Evolutionary conservation across 2,113 vertebrate species (phyloP).

Genomic region (Phycodurus eques): DNA sequence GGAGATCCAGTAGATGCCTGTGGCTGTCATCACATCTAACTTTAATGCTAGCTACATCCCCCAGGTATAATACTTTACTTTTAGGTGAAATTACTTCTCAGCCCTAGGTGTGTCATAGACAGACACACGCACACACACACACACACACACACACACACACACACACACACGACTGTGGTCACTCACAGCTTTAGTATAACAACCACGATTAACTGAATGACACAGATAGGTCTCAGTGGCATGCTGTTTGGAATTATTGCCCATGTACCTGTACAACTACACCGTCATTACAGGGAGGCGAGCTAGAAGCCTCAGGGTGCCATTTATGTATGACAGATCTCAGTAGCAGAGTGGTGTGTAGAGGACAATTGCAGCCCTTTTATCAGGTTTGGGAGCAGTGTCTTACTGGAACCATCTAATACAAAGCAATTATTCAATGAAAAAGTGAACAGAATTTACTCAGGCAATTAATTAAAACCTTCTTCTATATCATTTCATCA

Average conservation of each 20-base stretch:
- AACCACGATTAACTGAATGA: constrained; percentile 53
- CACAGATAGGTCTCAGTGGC: constrained; percentile 37
- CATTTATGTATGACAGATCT: constrained; percentile 33
- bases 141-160: constrained; percentile 23
- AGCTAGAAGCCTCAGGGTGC: constrained; percentile 13
- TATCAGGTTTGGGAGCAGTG: constrained; percentile 37
- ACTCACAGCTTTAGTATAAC: constrained; percentile 38
- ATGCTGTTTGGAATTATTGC: constrained; percentile 30
- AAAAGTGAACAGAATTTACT: constrained; percentile 37
- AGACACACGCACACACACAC: too few species aligned
- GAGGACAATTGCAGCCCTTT: constrained; percentile 23
- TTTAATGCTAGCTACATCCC: constrained; percentile 59
- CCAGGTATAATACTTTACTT: constrained; percentile 61
- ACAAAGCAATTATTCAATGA: constrained; percentile 43
- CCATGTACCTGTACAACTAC: constrained; percentile 39
- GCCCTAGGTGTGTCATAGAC: constrained; percentile 41
- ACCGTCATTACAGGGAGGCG: constrained; percentile 21
- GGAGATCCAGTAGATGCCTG: constrained; percentile 58
- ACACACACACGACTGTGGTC: constrained; percentile 46
- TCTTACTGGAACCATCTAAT: constrained; percentile 41
- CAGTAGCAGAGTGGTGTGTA: constrained; percentile 8
- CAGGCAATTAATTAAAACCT: constrained; percentile 63
- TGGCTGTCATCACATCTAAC: constrained; percentile 65
- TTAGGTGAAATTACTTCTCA: constrained; percentile 65
- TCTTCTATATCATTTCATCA: constrained; percentile 57